Evolutionary conservation across 2,888 invertebrate genomes (phyloP).

Genomic region (Eucera pruinosa): DNA sequence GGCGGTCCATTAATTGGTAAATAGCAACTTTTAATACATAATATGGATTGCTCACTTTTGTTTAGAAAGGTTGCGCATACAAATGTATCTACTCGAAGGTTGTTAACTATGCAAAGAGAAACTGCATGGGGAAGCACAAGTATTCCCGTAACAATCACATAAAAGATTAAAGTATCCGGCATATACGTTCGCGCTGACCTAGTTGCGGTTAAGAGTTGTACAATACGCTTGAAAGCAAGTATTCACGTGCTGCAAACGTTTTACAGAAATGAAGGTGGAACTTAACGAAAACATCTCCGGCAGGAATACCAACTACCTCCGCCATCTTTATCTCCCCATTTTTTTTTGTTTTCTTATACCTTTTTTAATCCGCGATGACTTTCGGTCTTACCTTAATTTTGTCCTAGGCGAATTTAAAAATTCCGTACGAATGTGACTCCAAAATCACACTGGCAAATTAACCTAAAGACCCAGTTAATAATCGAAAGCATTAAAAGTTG

Average conservation of each 20-base stretch:
- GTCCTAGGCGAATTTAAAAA: background rate
- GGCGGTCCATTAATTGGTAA: background rate
- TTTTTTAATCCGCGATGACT: conserved; percentile 6
- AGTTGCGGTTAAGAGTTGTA: conserved; percentile 51
- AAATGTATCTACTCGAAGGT: conserved; percentile 6
- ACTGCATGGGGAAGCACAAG: conserved; percentile 20
- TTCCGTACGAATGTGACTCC: background rate
- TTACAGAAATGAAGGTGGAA: conserved; percentile 38
- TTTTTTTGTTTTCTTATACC: background rate
- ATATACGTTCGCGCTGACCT: conserved; percentile 42
- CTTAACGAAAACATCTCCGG: conserved; percentile 48
- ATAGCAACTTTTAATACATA: background rate
- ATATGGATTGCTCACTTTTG: background rate
- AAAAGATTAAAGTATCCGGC: conserved; percentile 59
- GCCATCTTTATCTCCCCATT: conserved; percentile 12
- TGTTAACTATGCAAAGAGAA: conserved; percentile 24
- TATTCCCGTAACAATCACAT: conserved; percentile 57
- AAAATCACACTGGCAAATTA: too few species aligned
- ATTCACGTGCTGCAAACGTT: conserved; percentile 40
- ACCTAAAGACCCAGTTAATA: too few species aligned
- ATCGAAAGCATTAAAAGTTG: too few species aligned
- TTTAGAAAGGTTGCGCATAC: background rate
- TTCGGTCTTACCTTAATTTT: background rate
- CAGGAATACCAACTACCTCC: conserved; percentile 29
- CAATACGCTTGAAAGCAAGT: conserved; percentile 44